Conservation (phyloP, 2,797 vertebrate genomes). For the Acomys russatus region DNA sequence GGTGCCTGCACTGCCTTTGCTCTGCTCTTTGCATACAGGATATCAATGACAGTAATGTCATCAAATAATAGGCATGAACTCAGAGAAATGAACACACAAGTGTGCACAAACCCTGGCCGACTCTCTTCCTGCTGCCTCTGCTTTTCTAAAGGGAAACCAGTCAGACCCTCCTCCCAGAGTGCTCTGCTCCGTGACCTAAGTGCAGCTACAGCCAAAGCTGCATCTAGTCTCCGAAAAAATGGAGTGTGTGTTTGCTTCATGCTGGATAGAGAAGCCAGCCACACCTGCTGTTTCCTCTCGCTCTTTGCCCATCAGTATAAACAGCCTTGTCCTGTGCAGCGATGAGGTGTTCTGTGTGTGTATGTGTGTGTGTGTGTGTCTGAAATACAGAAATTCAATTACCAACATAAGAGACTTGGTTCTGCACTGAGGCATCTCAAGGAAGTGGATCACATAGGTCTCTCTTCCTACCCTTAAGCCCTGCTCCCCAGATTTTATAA, state of each 20-base stretch:
- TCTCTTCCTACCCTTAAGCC: not conserved
- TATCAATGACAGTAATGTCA: not conserved
- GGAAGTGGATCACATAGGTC: not conserved
- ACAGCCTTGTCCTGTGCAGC: not conserved
- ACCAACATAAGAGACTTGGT: not conserved
- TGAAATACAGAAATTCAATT: not conserved
- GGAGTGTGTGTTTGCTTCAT: not conserved
- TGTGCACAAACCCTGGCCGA: not conserved
- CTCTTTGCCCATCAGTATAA: not conserved
- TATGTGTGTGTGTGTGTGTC: not conserved
- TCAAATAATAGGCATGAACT: not conserved
- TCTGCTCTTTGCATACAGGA: not conserved
- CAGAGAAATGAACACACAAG: not conserved
- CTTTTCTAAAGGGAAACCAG: not conserved
- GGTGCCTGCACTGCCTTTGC: not conserved
- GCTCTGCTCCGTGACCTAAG: not conserved
- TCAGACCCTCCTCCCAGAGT: not conserved
- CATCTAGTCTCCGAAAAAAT: not conserved
- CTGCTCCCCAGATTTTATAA: not conserved
- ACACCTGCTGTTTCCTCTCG: not conserved
- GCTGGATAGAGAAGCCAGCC: not conserved
- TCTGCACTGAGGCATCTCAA: constrained; percentile 2
- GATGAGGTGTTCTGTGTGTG: not conserved
- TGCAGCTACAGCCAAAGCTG: not conserved
- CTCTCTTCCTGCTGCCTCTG: not conserved